Evolutionary conservation across 2,113 vertebrate genomes (phyloP).

Genomic region (Elephantulus edwardii): DNA sequence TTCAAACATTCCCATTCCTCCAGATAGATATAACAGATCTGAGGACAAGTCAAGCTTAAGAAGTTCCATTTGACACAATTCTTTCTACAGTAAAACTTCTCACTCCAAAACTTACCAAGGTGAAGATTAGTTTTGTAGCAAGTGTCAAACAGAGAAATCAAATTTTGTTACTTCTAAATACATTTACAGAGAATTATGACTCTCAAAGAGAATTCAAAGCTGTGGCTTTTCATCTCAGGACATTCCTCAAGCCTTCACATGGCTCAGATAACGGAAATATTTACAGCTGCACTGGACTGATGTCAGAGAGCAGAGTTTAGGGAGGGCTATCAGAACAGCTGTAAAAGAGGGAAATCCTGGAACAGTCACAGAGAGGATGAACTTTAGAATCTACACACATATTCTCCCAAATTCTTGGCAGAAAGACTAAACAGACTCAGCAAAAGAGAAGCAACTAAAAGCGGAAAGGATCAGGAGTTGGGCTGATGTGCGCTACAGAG

Average conservation of each 20-base stretch:
- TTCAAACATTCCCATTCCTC: no score
- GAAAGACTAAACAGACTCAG: not conserved
- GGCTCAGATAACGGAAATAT: not conserved
- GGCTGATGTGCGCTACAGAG: not conserved
- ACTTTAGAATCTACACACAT: slow-evolving; percentile 1
- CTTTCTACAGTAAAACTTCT: no score
- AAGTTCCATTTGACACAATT: no score
- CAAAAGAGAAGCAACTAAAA: slow-evolving; percentile 4
- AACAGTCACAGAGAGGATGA: not conserved
- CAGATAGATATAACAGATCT: no score
- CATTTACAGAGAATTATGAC: no score
- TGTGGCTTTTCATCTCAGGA: not conserved
- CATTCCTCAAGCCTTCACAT: not conserved
- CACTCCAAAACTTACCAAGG: no score
- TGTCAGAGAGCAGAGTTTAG: slow-evolving; percentile 5
- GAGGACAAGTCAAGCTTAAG: no score
- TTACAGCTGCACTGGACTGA: not conserved
- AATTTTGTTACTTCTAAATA: no score
- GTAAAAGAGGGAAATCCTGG: not conserved
- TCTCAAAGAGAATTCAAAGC: not conserved
- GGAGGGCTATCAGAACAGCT: not conserved
- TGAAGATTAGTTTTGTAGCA: no score
- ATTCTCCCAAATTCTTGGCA: not conserved
- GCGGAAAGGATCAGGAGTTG: not conserved
- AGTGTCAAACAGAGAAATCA: no score